Percentiles rank a stretch among this genome's conserved stretches.
These are phyloP conservation scores for Drosophila austrosaltans DNA, from an alignment of 2,888 invertebrate species.

Conservation along the genomic window DNA sequence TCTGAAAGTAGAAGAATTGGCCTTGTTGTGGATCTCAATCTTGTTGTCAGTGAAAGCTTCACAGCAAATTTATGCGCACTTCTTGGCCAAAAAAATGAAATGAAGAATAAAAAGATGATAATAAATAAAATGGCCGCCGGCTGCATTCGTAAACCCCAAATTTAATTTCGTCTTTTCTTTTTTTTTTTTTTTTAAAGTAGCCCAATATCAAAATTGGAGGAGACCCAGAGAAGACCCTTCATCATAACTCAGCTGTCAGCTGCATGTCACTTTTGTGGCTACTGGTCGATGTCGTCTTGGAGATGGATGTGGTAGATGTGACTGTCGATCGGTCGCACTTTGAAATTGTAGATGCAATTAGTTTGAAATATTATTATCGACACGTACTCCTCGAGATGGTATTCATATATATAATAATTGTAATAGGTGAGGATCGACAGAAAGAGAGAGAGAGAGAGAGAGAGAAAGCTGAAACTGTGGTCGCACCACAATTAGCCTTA, in stretches of 20 bases:
- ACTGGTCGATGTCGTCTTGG: slow-evolving; percentile 59
- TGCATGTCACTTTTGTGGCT: slow-evolving; percentile 81
- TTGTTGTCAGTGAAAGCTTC: slow-evolving; percentile 67
- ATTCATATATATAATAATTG: slow-evolving; percentile 13
- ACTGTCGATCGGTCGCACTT: slow-evolving; percentile 57
- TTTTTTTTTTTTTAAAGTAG: slow-evolving; percentile 26
- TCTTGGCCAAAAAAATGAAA: slow-evolving; percentile 26
- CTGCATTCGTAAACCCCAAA: slow-evolving; percentile 46
- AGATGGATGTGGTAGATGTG: slow-evolving; percentile 45
- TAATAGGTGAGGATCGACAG: slow-evolving; percentile 9
- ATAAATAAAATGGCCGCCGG: slow-evolving; percentile 66
- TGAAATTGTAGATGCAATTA: slow-evolving; percentile 75
- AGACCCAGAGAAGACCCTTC: slow-evolving; percentile 41
- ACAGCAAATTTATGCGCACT: slow-evolving; percentile 73
- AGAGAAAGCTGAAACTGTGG: slow-evolving; percentile 34
- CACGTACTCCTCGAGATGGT: slow-evolving; percentile 61
- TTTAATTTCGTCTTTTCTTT: slow-evolving; percentile 22
- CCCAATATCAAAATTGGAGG: slow-evolving; percentile 28
- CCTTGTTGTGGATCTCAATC: slow-evolving; percentile 41
- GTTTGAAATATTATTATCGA: slow-evolving; percentile 78
- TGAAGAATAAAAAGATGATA: slow-evolving; percentile 6
- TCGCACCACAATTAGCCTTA: slow-evolving; percentile 74
- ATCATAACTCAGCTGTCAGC: slow-evolving; percentile 79
- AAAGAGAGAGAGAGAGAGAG: neutral
- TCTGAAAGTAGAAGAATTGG: slow-evolving; percentile 26